These are phyloP conservation scores for Myotis daubentonii DNA, from an alignment of 2,797 vertebrate species.

Conservation along the genomic window DNA sequence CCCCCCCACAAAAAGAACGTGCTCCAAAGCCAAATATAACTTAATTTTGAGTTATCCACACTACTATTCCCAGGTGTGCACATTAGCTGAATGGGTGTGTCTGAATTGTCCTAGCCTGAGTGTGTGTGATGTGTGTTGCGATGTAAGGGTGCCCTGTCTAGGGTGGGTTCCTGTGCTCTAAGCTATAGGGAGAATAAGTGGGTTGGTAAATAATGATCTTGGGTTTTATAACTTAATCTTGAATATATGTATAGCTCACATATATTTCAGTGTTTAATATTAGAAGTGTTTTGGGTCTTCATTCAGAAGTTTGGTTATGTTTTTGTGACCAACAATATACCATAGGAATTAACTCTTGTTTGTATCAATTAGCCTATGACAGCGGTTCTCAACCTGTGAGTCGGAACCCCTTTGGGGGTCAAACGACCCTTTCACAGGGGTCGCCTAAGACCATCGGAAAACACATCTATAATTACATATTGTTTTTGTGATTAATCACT, in stretches of 20 bases:
- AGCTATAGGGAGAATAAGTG: background rate
- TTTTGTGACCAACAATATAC: background rate
- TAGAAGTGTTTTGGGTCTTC: background rate
- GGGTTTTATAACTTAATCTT: background rate
- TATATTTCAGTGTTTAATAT: background rate
- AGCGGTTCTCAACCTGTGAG: too few species aligned
- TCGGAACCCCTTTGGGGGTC: too few species aligned
- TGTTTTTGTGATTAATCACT: too few species aligned
- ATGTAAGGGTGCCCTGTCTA: background rate
- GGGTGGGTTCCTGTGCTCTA: too few species aligned
- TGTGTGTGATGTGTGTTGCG: too few species aligned
- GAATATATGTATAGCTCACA: background rate
- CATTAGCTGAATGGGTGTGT: too few species aligned
- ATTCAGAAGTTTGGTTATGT: background rate
- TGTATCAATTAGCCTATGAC: background rate
- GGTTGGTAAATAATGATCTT: background rate
- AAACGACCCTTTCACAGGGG: too few species aligned
- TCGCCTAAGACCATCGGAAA: too few species aligned
- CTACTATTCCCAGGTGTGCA: background rate
- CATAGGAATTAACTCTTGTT: background rate
- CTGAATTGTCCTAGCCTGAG: too few species aligned
- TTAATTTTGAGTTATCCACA: slow-evolving; percentile 50
- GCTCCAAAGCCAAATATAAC: slow-evolving; percentile 1
- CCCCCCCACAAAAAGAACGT: background rate
- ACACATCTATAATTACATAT: too few species aligned